Percentiles rank a stretch among this genome's conserved stretches.
Evolutionary conservation across 2,888 invertebrate genomes (phyloP).

Genomic region (Hypomecis atomaria): DNA sequence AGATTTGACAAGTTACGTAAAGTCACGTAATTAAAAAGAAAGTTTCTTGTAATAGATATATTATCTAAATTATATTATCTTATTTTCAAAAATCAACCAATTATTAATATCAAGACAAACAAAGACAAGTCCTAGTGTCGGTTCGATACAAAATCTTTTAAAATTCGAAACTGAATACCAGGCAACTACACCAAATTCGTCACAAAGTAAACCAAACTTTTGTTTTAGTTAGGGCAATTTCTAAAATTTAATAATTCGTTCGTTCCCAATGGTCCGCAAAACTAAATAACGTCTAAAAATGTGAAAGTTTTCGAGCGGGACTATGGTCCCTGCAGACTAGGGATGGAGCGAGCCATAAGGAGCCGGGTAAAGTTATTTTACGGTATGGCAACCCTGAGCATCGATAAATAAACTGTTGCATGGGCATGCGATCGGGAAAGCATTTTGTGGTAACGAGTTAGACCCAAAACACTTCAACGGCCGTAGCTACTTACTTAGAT

Average conservation of each 20-base stretch:
- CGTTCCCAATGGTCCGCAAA: constrained; percentile 55
- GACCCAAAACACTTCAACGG: constrained; percentile 4
- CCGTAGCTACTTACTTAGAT: neutral
- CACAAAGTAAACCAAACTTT: constrained; percentile 19
- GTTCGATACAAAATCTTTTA: too few species aligned
- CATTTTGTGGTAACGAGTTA: constrained; percentile 24
- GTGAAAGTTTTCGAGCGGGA: constrained; percentile 70
- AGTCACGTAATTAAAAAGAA: too few species aligned
- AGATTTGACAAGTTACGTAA: too few species aligned
- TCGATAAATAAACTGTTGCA: constrained; percentile 36
- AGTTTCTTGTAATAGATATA: too few species aligned
- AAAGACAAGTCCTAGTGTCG: too few species aligned
- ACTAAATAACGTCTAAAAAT: constrained; percentile 74
- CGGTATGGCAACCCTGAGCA: constrained; percentile 31
- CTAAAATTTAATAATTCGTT: constrained; percentile 71
- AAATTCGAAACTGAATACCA: too few species aligned
- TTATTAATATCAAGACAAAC: too few species aligned
- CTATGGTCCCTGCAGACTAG: constrained; percentile 42
- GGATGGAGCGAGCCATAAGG: constrained; percentile 28
- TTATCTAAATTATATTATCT: too few species aligned
- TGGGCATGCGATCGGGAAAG: constrained; percentile 28
- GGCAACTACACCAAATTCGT: constrained; percentile 1
- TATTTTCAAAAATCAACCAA: too few species aligned
- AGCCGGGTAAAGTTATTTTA: constrained; percentile 35
- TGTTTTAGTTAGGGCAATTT: constrained; percentile 26